phyloP scores from a whole-genome alignment of 2,797 vertebrate species.

The Gobio occitaniae region DNA sequence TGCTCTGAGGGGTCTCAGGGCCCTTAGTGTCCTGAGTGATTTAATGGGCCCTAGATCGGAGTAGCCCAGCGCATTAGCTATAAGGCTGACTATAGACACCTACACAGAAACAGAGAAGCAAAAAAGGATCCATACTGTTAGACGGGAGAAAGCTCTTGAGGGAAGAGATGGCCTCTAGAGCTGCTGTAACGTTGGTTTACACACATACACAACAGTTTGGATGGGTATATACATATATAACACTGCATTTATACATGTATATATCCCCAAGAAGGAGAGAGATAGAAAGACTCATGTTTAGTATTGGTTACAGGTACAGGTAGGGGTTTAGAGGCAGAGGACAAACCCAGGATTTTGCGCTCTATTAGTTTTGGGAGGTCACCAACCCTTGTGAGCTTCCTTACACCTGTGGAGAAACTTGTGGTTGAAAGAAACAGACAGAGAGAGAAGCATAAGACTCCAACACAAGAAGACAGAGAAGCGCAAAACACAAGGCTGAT shows the following conservation, averaged over 20 bases:
- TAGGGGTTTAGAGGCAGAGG: slow-evolving; percentile 74
- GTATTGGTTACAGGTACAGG: slow-evolving; percentile 78
- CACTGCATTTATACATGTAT: slow-evolving; percentile 84
- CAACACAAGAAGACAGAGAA: slow-evolving; percentile 79
- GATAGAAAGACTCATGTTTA: slow-evolving; percentile 81
- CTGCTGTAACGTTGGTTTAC: slow-evolving; percentile 83
- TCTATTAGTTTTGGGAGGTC: slow-evolving; percentile 76
- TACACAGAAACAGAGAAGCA: slow-evolving; percentile 96
- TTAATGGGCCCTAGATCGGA: slow-evolving; percentile 97
- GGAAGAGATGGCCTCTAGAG: slow-evolving; percentile 88
- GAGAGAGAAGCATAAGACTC: slow-evolving; percentile 80
- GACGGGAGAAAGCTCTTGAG: slow-evolving; percentile 86
- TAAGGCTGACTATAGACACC: slow-evolving; percentile 95
- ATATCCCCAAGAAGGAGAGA: slow-evolving; percentile 79
- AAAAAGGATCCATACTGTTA: slow-evolving; percentile 99
- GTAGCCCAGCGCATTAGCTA: slow-evolving; percentile 96
- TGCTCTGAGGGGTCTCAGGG: slow-evolving; percentile 95
- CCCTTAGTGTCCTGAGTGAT: slow-evolving; percentile 95
- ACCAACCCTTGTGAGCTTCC: slow-evolving; percentile 81
- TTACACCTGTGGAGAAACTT: slow-evolving; percentile 97
- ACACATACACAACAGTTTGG: slow-evolving; percentile 79
- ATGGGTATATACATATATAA: slow-evolving; percentile 83
- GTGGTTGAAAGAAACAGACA: slow-evolving; percentile 88
- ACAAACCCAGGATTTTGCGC: slow-evolving; percentile 72
- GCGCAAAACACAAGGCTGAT: slow-evolving; percentile 76